Evolutionary conservation across 2,113 vertebrate species (phyloP).

Genomic region (Hipposideros armiger): DNA sequence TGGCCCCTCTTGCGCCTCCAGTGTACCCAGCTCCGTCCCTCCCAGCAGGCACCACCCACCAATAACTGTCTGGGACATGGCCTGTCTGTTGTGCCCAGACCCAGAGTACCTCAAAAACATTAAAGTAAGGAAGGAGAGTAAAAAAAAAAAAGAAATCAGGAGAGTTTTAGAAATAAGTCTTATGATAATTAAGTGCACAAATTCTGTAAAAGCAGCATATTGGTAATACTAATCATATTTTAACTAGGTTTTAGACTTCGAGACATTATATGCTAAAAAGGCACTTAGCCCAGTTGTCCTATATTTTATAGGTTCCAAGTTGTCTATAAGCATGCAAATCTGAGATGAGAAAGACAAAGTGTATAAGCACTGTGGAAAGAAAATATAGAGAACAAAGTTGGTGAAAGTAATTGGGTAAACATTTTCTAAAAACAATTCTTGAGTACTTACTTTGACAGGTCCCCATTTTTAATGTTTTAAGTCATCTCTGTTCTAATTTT

Average conservation of each 20-base stretch:
- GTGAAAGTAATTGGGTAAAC: background rate
- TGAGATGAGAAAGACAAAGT: slow-evolving; percentile 9
- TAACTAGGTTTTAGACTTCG: slow-evolving; percentile 8
- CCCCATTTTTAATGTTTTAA: background rate
- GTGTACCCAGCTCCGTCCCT: no score
- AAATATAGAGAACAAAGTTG: background rate
- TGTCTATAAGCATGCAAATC: slow-evolving; percentile 9
- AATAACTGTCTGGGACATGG: background rate
- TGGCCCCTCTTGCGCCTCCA: background rate
- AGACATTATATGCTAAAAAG: background rate
- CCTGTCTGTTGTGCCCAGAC: background rate
- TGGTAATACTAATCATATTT: background rate
- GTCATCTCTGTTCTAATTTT: background rate
- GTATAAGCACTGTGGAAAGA: background rate
- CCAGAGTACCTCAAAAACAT: fast-evolving
- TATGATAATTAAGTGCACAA: background rate
- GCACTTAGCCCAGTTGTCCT: background rate
- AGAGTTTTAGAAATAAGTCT: slow-evolving; percentile 40
- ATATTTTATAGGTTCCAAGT: background rate
- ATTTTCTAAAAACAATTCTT: slow-evolving; percentile 12
- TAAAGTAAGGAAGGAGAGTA: no score
- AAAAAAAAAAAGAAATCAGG: background rate
- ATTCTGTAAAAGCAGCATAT: background rate
- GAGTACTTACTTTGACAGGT: background rate
- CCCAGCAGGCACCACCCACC: background rate